phyloP scores from a whole-genome alignment of 2,797 vertebrate species.

The Amblyraja radiata region DNA sequence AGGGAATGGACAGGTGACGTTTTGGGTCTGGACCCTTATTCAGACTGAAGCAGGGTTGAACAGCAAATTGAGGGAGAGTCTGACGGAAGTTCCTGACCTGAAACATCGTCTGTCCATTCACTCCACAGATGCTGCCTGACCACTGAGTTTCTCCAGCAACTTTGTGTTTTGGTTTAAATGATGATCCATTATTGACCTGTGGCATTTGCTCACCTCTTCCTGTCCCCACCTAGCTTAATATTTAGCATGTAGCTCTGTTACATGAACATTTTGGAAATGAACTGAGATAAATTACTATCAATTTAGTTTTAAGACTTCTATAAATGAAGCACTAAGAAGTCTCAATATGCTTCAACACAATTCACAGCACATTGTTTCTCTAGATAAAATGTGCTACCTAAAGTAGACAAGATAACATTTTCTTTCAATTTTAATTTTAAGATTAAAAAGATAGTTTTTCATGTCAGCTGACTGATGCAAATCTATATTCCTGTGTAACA shows the following conservation, averaged over 20 bases:
- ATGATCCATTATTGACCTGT: too few relatives aligned
- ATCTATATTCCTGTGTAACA: background rate
- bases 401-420: background rate
- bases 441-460: background rate
- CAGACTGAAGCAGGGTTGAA: too few relatives aligned
- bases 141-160: too few relatives aligned
- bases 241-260: background rate
- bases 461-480: background rate
- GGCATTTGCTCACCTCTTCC: background rate
- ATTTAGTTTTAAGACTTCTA: background rate
- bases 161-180: too few relatives aligned
- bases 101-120: too few relatives aligned
- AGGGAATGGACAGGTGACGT: too few relatives aligned
- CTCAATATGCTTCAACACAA: too few relatives aligned
- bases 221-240: background rate
- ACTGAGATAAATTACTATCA: background rate
- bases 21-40: too few relatives aligned
- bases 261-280: background rate
- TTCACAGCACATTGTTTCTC: background rate
- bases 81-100: too few relatives aligned
- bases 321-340: background rate
- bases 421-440: background rate
- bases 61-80: too few relatives aligned
- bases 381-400: background rate
- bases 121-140: too few relatives aligned